Evolutionary conservation across 1,140 invertebrate species (phyloP), one percentile per base, ranked within the genome.

Genomic region (Lethocerus indicus): DNA sequence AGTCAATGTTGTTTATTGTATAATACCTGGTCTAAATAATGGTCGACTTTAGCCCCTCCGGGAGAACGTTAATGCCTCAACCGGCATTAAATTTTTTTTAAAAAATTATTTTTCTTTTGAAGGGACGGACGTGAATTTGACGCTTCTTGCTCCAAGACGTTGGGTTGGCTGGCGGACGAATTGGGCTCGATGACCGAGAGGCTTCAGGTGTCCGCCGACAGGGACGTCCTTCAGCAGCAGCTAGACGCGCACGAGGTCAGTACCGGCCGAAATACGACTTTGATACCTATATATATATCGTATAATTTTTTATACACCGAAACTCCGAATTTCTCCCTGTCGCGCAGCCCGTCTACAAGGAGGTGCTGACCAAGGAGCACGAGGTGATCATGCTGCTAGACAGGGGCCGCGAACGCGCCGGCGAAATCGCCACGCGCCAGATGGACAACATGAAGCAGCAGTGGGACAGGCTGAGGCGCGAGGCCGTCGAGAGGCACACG

Each of bases 311-410:
- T 9, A 9, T n/a, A 32, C 29, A 32, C 9, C n/a, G n/a, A n/a
- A n/a, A n/a, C n/a, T n/a, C n/a, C 21, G 1, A 23, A 20, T n/a
- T 44, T 43, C 28, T 7, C 12, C 20, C 28, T 47, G 35, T 55
- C 56, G 64, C 60, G 43, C 55, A 74, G 65, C 86, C 87, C 1
- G 72, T 89, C 16, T 92, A 93, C 61, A 72, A 83, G 50, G 85
- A 91, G 58, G 82, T 92, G 1, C 80, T 90, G 67, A 75, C 79
- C 45, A 81, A 88, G 53, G 90, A 94, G 61, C 88, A 93, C 58
- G 89, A 94, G 68, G 79, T 94, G 0, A 89, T 92, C 52, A 90
- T 93, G 84, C 69, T 95, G 3, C 64, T 94, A 18, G 90, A 93
- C 59, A 93, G 92, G 67, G 92, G 90, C 54, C 71, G 78, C 49